Evolutionary conservation across 2,797 vertebrate genomes (phyloP), one percentile per base, ranked within the genome.

Genomic region (Esox lucius): DNA sequence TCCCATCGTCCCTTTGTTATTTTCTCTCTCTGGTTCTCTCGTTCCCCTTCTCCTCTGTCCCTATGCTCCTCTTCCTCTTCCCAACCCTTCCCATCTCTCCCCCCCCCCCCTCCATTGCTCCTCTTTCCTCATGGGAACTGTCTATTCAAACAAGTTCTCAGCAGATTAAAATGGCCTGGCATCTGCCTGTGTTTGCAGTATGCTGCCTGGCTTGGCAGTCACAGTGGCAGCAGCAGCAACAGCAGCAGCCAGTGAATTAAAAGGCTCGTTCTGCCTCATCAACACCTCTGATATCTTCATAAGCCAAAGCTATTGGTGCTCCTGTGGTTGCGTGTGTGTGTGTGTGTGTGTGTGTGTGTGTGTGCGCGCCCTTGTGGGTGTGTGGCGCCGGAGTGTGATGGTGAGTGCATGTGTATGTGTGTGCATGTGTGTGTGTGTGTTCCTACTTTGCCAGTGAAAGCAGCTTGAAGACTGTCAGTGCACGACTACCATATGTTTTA

Each of bases 241-340:
- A 61, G 59, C 70, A 81, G 79, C 80, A 78, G 81, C 65, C 77
- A 71, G 78, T 78, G 78, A 89, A 87, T 81, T 85, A 83, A 85
- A 80, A 65, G 69, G 75, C 70, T 76, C 75, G 80, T 87, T 85
- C 82, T 84, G 81, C 86, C 78, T 83, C 79, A 85, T 87, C 82
- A 84, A 86, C 81, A 81, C 68, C 71, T 87, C 86, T 87, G 80
- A 86, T 84, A 86, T 88, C 84, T 85, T 80, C 77, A 74, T 82
- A 81, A 85, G 79, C 79, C 79, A 68, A 75, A 76, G 59, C 51
- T 69, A 66, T 70, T 64, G 72, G 70, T 73, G 73, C 79, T 84
- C 80, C 73, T 80, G 33, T 16, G 28, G 28, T 26, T 65, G 61
- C 22, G 24, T 64, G 4, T 65, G 64, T 6, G 59, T 62, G 59